Evolutionary conservation across 2,797 vertebrate species (phyloP), one percentile per base, ranked within the genome.

Genomic region (Danio kyathit): DNA sequence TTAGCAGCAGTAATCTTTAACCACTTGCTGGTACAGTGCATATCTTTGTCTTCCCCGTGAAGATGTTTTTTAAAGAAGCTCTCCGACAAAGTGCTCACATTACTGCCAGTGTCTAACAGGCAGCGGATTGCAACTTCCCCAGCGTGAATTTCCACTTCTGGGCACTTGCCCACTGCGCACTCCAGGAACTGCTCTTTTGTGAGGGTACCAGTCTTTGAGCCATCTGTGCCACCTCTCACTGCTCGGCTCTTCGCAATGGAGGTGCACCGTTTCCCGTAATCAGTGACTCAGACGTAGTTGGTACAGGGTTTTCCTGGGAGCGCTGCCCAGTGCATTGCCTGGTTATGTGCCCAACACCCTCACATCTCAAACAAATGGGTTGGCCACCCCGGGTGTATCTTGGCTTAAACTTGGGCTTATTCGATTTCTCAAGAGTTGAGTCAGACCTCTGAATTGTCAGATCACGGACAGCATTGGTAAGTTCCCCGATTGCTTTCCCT

Each of bases 171-270:
- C 13, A 51, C 48, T 14, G 48, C 48, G 51, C 1, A 13, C 48
- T 49, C 13, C 5, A 51, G 13, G 2, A 51, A 14, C 14, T 13
- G 13, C 5, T 51, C 48, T 6, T 51, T 51, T 14, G 48, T 14
- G 13, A 51, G 48, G 4, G 48, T 51, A 13, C 5, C 48, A 51
- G 5, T 51, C 12, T 48, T 48, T 48, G 16, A 56, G n/a, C 52
- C 16, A 6, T 17, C 52, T 17, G 16, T 1, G 12, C 16, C 16
- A 3, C 49, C 49, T 14, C 16, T 16, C 16, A 17, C 10, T 19
- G 54, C 54, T 57, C n/a, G n/a, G 9, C 64, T 69, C 65, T n/a
- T 49, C 6, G 17, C 44, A 69, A 49, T 29, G 9, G 66, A 70
- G 46, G 16, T 12, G 1, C 52, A 8, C 40, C n/a, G n/a, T 59